phyloP scores from a whole-genome alignment of 2,888 invertebrate species.

The Tridacna crocea region DNA sequence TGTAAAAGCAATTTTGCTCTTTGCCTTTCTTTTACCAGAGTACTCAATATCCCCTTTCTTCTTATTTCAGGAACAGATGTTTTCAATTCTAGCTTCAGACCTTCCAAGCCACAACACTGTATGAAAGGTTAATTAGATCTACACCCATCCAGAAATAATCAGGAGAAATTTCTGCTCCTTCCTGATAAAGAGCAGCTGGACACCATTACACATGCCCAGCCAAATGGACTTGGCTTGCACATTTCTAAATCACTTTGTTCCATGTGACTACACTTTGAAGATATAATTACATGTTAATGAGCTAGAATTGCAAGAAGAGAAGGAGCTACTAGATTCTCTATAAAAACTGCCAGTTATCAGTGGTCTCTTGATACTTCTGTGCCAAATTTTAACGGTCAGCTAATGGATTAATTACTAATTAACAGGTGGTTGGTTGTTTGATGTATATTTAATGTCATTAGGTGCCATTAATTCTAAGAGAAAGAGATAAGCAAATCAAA shows the following conservation, averaged over 20 bases:
- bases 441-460: not conserved
- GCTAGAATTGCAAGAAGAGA: not conserved
- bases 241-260: not conserved
- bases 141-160: not conserved
- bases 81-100: not conserved
- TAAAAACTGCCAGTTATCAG: not conserved
- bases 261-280: not conserved
- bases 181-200: not conserved
- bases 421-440: conserved; percentile 15
- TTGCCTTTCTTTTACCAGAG: too few species aligned
- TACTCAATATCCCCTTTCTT: not conserved
- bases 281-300: conserved; percentile 9
- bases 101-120: not conserved
- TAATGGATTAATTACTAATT: not conserved
- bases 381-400: not conserved
- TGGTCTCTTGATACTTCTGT: not conserved
- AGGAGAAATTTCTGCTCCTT: not conserved
- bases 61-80: conserved; percentile 10
- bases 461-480: not conserved
- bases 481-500: not conserved
- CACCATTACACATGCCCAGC: not conserved
- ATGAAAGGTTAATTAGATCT: not conserved
- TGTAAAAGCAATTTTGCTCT: too few species aligned
- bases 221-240: not conserved
- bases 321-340: not conserved